Base-by-base conservation (phyloP, 92 coral and sea anemone genomes). In the Pocillopora grandis region DNA sequence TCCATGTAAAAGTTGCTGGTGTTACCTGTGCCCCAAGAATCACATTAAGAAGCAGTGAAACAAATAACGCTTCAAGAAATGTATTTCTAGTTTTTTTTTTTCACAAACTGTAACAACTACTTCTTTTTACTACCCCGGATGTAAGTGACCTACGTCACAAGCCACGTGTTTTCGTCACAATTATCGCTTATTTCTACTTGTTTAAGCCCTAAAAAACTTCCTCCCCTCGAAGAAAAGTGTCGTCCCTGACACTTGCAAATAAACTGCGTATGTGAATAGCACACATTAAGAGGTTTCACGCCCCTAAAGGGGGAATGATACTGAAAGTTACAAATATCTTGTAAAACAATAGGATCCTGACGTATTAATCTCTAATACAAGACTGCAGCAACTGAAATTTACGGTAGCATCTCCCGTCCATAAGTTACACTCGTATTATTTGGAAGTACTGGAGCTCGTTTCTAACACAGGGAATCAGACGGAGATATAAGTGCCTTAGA, bases 191-290 rank as follows among this genome's bases (percentile, higher is more conserved):
- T n/a, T n/a, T n/a, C n/a, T n/a, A n/a, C n/a, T n/a, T n/a, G 49
- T 42, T 42, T 42, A 42, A 2, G 49, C 49, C 16, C 48, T 65
- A 78, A 78, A 73, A 79, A 20, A 49, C 75, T 21, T 66, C 75
- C 55, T 55, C 74, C 31, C 75, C 75, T n/a, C n/a, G 56, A 79
- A 23, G 52, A 52, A 79, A 79, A 79, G 83, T 66, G 83, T 79
- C 75, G 74, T 79, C 83, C 64, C 74, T 49, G 75, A 79, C 83
- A 79, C 83, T 49, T 56, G 66, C 27, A 76, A 52, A 58, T 37
- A 58, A 75, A 66, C 18, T 2, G 65, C 73, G 49, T 9, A 58
- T 57, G 66, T 57, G 66, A 79, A 65, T 12, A 9, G 5, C 12
- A 79, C 21, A 15, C 62, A 65, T 11, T 8, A 18, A 31, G 2